Base-by-base conservation (phyloP, 1,140 invertebrate genomes). In the Sycophaga agraensis region DNA sequence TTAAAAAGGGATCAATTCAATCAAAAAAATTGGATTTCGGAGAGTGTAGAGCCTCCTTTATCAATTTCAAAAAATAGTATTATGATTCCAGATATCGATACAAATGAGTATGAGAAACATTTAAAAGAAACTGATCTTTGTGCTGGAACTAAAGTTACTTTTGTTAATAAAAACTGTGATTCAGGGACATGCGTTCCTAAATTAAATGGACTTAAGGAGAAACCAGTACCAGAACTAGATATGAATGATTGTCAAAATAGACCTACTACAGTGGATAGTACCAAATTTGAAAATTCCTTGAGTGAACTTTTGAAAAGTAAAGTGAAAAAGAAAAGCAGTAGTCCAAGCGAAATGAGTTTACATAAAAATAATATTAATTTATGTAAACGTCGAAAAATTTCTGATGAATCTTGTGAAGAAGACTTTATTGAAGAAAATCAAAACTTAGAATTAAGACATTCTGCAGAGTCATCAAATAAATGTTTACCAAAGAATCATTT, bases 221-320 rank as follows among this genome's bases (percentile, higher is more conserved):
- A 54, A 31, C 1, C 28, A 31, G 53, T 55, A 14, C 53, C 53
- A 17, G 53, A 55, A 55, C 21, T 55, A 43, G 53, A 55, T n/a
- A 14, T 7, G 31, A 35, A 55, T 42, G 21, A 54, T 14, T 43
- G 12, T 11, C 11, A 28, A n/a, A 43, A 31, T 42, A 19, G 11
- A 9, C n/a, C 53, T 55, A 5, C 31, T 21, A 5, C 19, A 6
- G 31, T 9, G 12, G 31, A 43, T 12, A 31, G 6, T 17, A 43
- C 14, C 14, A 26, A 26, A 2, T 31, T 42, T 17, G 39, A 43
- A 7, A 31, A 42, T 19, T 39, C 26, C 28, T 43, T 55, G n/a
- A 28, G 37, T 55, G 16, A n/a, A 16, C 31, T 12, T n/a, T 43
- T 55, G 14, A 42, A 31, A 31, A 55, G 16, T 22, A 43, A 19